These are phyloP conservation scores for Falco punctatus DNA, from an alignment of 2,113 vertebrate genomes.

Conservation along the genomic window DNA sequence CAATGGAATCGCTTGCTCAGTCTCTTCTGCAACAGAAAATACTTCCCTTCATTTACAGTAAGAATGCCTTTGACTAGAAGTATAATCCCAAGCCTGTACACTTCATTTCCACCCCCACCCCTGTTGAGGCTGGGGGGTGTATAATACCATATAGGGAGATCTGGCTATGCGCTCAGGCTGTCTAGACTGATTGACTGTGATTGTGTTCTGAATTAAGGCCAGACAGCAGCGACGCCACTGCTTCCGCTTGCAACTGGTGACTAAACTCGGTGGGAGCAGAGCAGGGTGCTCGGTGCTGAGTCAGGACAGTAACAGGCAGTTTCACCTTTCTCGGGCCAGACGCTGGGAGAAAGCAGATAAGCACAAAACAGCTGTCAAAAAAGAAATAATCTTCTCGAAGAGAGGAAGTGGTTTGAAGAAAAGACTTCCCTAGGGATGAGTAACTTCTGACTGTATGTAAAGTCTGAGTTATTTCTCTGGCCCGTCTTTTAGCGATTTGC, in stretches of 20 bases:
- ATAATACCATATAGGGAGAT: constrained; percentile 4
- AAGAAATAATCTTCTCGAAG: background rate
- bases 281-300: constrained; percentile 47
- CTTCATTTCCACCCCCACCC: background rate
- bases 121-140: background rate
- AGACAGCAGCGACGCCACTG: constrained; percentile 1
- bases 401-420: background rate
- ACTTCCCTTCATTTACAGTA: background rate
- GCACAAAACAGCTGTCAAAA: fast-evolving
- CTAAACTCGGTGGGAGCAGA: background rate
- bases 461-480: background rate
- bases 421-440: background rate
- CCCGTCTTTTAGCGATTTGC: fast-evolving
- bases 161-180: background rate
- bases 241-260: constrained; percentile 43
- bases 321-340: background rate
- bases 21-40: background rate
- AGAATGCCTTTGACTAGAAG: background rate
- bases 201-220: background rate
- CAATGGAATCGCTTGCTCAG: fast-evolving
- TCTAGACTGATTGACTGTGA: constrained; percentile 34
- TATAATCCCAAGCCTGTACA: fast-evolving
- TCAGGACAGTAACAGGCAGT: background rate
- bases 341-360: background rate
- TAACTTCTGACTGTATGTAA: background rate